Evolutionary conservation across 1,140 invertebrate species (phyloP), one percentile per base, ranked within the genome.

Genomic region (Brachionus paranguensis): DNA sequence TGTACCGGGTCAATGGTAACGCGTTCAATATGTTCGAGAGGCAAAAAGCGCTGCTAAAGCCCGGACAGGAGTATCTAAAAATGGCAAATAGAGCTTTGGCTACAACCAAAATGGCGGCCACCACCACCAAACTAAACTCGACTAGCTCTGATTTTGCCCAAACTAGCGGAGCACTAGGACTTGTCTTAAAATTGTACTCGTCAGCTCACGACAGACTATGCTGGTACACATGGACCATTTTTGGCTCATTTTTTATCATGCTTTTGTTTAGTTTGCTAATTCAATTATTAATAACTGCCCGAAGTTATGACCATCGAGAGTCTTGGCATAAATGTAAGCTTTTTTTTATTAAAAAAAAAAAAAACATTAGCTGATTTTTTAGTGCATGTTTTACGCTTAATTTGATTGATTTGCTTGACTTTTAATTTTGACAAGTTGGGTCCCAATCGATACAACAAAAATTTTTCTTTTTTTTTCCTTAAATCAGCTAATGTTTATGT

Each of bases 181-280:
- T 81, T 24, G 53, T 81, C 8, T 12, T 81, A 12, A 60, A 27
- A 68, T 20, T 81, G 7, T 81, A 81, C 43, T 81, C 78, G 8
- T 81, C 78, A 4, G 78, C 78, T 43, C 53, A 81, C 11, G 78
- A 53, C 12, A 60, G 78, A 64, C 78, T 81, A 2, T 81, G 78
- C 27, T 81, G 78, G 78, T 81, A 81, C 53, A 81, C 78, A 20
- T 81, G 78, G 78, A 27, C 60, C 8, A 68, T 81, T 24, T 81
- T 81, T 37, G 78, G 53, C 41, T 81, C 78, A 24, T 81, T 81
- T 81, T 81, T 81, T 68, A 24, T 81, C 20, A 60, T 81, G 64
- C 37, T 81, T 17, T 20, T 64, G 3, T 11, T 81, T n/a, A 81
- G 78, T 64, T 12, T 81, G 27, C 24, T 81, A 27, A 47, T 81